Evolutionary conservation across 2,888 invertebrate species (phyloP), one percentile per base, ranked within the genome.

Genomic region (Toxonevra muliebris): DNA sequence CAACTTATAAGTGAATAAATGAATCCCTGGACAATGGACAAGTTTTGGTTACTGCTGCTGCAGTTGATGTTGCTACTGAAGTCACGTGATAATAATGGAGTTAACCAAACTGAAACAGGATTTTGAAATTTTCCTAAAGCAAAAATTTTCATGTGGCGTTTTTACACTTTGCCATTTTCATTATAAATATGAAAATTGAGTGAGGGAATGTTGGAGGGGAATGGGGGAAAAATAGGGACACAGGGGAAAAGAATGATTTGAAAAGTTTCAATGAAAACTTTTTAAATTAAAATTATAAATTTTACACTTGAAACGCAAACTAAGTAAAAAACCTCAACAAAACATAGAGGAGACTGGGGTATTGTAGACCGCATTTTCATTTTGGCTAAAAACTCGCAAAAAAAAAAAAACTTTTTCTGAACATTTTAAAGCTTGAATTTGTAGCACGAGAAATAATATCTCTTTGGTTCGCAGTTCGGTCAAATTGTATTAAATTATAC

Each of bases 261-360:
- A 62, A 62, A 62, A 65, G 65, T 59, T 65, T 50, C 41, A 41
- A 58, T 43, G 52, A 64, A 74, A 75, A 75, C 68, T 75, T 75
- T 75, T 75, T 73, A 75, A 75, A 74, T 75, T 74, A 75, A 75
- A 75, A 75, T 74, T 75, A 75, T 75, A 73, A 75, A 75, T 75
- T 75, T 74, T 72, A 70, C 73, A 75, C 71, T 74, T 72, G 70
- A 68, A 68, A 69, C 70, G 69, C 71, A 69, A 69, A n/a, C n/a
- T n/a, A n/a, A 68, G 71, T 42, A 59, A 30, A 54, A 53, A 58
- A 42, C 30, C 30, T 30, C 30, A 30, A 30, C 30, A 30, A 30
- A 4, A 30, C 30, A 30, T 30, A 30, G 30, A 30, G 30, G 7
- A n/a, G n/a, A n/a, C n/a, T n/a, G n/a, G n/a, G n/a, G n/a, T n/a